Base-by-base conservation (phyloP, 2,888 invertebrate genomes). In the Pemphredon lugubris region DNA sequence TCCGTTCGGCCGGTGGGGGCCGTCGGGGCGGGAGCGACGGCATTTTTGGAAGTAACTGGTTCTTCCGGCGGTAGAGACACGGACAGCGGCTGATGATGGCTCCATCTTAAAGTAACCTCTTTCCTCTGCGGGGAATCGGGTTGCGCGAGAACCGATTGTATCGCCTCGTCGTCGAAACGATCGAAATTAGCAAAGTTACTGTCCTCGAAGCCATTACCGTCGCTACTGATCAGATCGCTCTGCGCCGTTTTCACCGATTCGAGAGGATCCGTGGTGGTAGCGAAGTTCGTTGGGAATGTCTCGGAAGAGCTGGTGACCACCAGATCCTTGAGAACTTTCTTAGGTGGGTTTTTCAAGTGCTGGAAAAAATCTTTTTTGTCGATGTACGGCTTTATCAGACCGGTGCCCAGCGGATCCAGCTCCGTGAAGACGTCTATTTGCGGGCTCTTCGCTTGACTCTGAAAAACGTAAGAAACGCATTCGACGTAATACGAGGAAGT, bases 301-400 rank as follows among this genome's bases (percentile, higher is more conserved):
- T 90, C 89, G 2, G 83, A 84, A 9, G 86, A 84, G 68, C 71
- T 86, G 6, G 84, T 87, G 11, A 84, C 82, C 63, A 94, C 94
- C 89, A 97, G 92, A 91, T 97, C 97, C 91, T 97, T 96, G 84
- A 97, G 93, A 75, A 96, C 95, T 91, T 96, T 96, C 92, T 97
- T 96, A 83, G 97, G 96, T 82, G 97, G 97, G 91, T 97, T 97
- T 92, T 97, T 97, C 87, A 97, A 93, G 90, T 97, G 96, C 92
- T 97, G 96, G 92, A 97, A 97, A 92, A 97, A 97, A 91, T 96
- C 96, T 92, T 97, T 97, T 92, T 96, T 96, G 92, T 97, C 97
- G 88, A 97, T 94, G 92, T 97, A 97, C 75, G 97, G 97, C 91
- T 95, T 96, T 91, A 95, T 96, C 90, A 95, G 94, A 87, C 97